phyloP scores from a whole-genome alignment of 2,888 invertebrate genomes.

The Ectropis crepuscularia region DNA sequence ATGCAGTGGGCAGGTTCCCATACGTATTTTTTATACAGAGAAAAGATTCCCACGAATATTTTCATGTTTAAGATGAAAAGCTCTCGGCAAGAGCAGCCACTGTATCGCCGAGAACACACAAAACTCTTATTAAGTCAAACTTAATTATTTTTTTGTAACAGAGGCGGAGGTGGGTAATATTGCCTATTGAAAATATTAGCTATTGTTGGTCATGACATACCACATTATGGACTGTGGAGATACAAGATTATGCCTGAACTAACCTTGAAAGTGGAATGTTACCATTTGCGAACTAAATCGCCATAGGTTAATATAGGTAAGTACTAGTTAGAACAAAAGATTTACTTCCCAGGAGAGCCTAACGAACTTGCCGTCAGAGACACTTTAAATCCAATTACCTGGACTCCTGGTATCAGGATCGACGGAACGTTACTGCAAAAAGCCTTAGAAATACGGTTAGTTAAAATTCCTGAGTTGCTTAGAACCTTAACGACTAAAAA shows the following conservation, averaged over 20 bases:
- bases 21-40: conserved; percentile 3
- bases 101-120: conserved; percentile 1
- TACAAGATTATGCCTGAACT: conserved; percentile 65
- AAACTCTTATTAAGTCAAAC: neutral
- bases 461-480: conserved; percentile 37
- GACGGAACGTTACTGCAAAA: conserved; percentile 43
- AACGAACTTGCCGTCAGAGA: conserved; percentile 37
- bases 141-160: conserved; percentile 19
- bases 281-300: conserved; percentile 53
- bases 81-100: neutral
- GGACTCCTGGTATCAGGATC: conserved; percentile 45
- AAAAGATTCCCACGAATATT: conserved; percentile 20
- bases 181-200: conserved; percentile 16
- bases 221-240: conserved; percentile 61
- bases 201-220: conserved; percentile 59
- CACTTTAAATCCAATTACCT: conserved; percentile 55
- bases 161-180: neutral
- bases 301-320: conserved; percentile 32
- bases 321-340: conserved; percentile 37
- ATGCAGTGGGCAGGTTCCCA: conserved; percentile 20
- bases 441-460: conserved; percentile 43
- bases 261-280: conserved; percentile 80
- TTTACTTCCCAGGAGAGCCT: conserved; percentile 30
- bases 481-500: conserved; percentile 19
- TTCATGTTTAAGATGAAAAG: conserved; percentile 10